Percentiles rank a stretch among this genome's conserved stretches.
phyloP scores from a whole-genome alignment of 30 jellyfish, hydroid and myxozoan genomes.

The Chironex yamaguchii region DNA sequence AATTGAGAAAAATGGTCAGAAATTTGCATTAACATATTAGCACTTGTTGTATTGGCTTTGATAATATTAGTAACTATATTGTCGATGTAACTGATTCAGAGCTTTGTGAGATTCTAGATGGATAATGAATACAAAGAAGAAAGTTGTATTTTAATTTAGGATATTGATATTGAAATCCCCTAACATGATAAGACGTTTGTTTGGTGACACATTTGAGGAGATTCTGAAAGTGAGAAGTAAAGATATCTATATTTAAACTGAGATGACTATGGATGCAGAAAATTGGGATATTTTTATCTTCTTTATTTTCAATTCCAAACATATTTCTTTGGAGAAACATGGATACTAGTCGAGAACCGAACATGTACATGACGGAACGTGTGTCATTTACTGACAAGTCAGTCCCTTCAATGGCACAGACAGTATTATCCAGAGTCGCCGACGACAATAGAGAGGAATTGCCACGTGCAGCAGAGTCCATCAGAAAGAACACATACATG shows the following conservation, averaged over 20 bases:
- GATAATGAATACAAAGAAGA: background rate
- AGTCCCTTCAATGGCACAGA: background rate
- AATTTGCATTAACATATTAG: too few relatives aligned
- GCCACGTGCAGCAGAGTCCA: background rate
- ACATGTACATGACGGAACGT: background rate
- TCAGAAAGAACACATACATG: background rate
- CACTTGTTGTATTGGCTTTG: too few relatives aligned
- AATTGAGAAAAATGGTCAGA: too few relatives aligned
- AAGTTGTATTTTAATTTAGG: constrained; percentile 2
- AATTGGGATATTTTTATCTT: too few relatives aligned
- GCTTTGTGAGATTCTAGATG: background rate
- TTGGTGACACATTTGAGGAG: too few relatives aligned
- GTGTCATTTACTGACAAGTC: background rate
- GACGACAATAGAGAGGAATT: background rate
- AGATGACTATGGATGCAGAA: too few relatives aligned
- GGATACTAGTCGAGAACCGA: background rate
- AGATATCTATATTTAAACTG: background rate
- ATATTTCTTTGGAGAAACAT: too few relatives aligned
- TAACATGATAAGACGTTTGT: too few relatives aligned
- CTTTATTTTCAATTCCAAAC: too few relatives aligned
- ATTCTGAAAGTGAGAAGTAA: too few relatives aligned
- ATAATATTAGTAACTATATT: constrained; percentile 4
- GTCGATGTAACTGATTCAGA: constrained; percentile 2
- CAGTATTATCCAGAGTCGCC: too few relatives aligned
- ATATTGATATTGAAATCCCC: constrained; percentile 5